Conservation (phyloP, 2,888 invertebrate genomes). For the Ornithoptera alexandrae region DNA sequence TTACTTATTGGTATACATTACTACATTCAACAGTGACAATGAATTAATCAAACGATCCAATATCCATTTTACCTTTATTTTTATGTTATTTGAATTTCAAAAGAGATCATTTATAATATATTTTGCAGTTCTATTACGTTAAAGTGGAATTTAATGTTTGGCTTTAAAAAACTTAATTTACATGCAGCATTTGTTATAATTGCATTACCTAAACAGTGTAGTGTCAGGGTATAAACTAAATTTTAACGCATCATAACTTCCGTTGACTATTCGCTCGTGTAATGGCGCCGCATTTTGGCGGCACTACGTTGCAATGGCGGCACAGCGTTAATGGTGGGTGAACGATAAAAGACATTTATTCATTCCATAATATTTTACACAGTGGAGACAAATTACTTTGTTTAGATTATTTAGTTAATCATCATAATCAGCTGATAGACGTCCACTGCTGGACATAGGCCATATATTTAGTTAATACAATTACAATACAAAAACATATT, state of each 20-base stretch:
- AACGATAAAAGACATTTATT: slow-evolving; percentile 68
- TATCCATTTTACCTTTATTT: neutral
- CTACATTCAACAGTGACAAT: neutral
- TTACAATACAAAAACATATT: neutral
- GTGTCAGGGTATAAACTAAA: slow-evolving; percentile 77
- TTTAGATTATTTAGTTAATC: slow-evolving; percentile 1
- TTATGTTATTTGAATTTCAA: no score
- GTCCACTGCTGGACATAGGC: no score
- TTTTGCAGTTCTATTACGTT: no score
- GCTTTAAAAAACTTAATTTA: neutral
- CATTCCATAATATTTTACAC: slow-evolving; percentile 48
- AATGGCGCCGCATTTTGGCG: slow-evolving; percentile 75
- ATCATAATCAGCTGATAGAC: neutral
- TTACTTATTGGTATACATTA: slow-evolving; percentile 3
- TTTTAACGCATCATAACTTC: slow-evolving; percentile 77
- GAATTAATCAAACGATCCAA: neutral
- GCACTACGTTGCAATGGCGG: slow-evolving; percentile 49
- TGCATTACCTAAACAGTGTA: slow-evolving; percentile 58
- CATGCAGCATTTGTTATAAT: slow-evolving; percentile 48
- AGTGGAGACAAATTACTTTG: neutral
- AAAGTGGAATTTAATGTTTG: neutral
- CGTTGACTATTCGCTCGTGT: slow-evolving; percentile 73
- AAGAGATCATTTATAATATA: no score
- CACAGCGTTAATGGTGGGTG: slow-evolving; percentile 65
- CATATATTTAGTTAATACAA: neutral